Conservation (phyloP, 2,113 vertebrate genomes). For the Corvus hawaiiensis region DNA sequence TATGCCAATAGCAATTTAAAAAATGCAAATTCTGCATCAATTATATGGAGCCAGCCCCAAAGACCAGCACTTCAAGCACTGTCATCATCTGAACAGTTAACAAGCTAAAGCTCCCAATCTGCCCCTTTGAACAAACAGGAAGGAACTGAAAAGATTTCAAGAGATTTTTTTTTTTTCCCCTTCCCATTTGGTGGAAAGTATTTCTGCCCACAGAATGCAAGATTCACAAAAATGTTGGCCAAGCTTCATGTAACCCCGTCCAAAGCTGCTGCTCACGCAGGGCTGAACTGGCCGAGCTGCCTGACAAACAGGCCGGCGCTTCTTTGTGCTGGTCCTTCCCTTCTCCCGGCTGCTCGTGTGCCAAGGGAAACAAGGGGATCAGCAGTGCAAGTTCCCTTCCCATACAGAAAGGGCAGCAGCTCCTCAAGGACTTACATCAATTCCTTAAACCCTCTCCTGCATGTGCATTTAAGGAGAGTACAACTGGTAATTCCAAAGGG, state of each 20-base stretch:
- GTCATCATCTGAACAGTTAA: background rate
- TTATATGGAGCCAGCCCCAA: constrained; percentile 3
- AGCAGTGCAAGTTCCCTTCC: background rate
- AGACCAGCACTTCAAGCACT: background rate
- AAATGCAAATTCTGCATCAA: background rate
- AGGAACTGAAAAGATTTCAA: constrained; percentile 1
- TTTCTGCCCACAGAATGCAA: constrained; percentile 45
- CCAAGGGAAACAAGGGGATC: background rate
- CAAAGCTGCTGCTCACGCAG: background rate
- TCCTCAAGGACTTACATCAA: background rate
- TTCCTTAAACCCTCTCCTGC: background rate
- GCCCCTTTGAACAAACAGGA: constrained; percentile 30
- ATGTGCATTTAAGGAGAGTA: background rate
- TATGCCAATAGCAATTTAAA: background rate
- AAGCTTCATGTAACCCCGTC: background rate
- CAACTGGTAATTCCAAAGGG: background rate
- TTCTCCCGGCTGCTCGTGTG: background rate
- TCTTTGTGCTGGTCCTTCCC: background rate
- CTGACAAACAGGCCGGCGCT: background rate
- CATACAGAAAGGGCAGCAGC: background rate
- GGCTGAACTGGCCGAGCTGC: background rate
- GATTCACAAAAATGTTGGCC: constrained; percentile 45
- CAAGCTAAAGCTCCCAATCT: background rate
- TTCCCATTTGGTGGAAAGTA: constrained; percentile 28
- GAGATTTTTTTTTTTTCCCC: background rate